A percentile compares a stretch with the other conserved stretches of the same genome.
These are phyloP conservation scores for Blomia tropicalis DNA, from an alignment of 2,888 invertebrate species.

Conservation along the genomic window DNA sequence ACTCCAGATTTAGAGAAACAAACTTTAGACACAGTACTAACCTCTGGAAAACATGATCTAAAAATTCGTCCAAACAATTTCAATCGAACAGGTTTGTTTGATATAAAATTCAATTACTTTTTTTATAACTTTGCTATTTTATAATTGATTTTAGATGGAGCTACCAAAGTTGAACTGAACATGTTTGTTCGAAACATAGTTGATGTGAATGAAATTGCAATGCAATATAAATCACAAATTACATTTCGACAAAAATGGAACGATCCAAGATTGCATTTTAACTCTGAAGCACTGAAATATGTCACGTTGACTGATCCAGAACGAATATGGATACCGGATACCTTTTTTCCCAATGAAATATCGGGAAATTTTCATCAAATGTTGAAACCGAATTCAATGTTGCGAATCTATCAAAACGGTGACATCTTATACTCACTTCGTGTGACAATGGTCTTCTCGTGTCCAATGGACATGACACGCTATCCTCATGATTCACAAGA, in stretches of 20 bases:
- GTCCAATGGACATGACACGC: background rate
- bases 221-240: background rate
- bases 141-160: too few relatives aligned
- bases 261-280: constrained; percentile 2
- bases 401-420: constrained; percentile 6
- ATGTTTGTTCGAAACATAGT: background rate
- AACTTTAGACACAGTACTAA: too few relatives aligned
- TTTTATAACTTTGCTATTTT: too few relatives aligned
- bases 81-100: too few relatives aligned
- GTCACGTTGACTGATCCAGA: background rate
- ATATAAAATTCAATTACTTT: too few relatives aligned
- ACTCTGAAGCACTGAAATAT: background rate
- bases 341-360: background rate
- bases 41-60: too few relatives aligned
- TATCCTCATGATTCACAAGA: background rate
- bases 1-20: too few relatives aligned
- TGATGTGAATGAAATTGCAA: background rate
- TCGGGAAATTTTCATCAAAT: background rate
- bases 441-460: background rate
- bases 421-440: background rate
- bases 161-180: too few relatives aligned
- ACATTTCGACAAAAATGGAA: constrained; percentile 2
- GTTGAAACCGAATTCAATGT: constrained; percentile 1
- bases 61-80: too few relatives aligned
- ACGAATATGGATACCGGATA: constrained; percentile 1